Evolutionary conservation across 2,888 invertebrate genomes (phyloP).

Genomic region (Dorcus hopei): DNA sequence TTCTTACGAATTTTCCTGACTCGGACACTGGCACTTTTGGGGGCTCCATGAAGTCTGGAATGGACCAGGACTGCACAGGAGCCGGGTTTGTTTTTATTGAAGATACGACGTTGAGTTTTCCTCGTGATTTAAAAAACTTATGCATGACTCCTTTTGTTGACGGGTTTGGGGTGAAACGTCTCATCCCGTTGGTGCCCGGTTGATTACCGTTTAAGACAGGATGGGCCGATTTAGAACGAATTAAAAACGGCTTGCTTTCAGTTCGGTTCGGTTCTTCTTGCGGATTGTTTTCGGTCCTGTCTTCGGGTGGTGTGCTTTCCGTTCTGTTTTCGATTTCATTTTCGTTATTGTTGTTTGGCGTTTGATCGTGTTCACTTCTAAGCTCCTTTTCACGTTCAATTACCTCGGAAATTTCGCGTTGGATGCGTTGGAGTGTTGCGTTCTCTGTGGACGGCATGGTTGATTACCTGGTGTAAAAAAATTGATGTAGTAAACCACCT

Average conservation of each 20-base stretch:
- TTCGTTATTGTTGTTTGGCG: conserved; percentile 13
- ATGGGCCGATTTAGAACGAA: conserved; percentile 6
- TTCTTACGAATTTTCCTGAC: conserved; percentile 63
- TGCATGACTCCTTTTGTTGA: conserved; percentile 75
- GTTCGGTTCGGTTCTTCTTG: conserved; percentile 5
- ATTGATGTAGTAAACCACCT: background rate
- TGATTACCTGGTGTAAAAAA: background rate
- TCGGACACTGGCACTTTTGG: conserved; percentile 41
- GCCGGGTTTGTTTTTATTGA: conserved; percentile 26
- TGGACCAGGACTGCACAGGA: conserved; percentile 17
- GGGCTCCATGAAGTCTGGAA: conserved; percentile 33
- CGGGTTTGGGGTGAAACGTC: conserved; percentile 60
- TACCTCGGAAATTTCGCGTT: conserved; percentile 85
- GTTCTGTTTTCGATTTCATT: conserved; percentile 13
- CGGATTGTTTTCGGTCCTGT: conserved; percentile 5
- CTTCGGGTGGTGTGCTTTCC: background rate
- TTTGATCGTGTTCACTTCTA: conserved; percentile 4
- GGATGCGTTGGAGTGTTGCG: conserved; percentile 77
- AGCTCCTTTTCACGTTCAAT: conserved; percentile 81
- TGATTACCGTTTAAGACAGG: background rate
- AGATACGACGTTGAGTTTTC: conserved; percentile 56
- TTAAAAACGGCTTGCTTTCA: conserved; percentile 10
- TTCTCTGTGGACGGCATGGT: conserved; percentile 44
- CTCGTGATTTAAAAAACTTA: conserved; percentile 76
- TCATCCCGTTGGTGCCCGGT: conserved; percentile 48